phyloP scores from a whole-genome alignment of 2,888 invertebrate species.

The Patella depressa region DNA sequence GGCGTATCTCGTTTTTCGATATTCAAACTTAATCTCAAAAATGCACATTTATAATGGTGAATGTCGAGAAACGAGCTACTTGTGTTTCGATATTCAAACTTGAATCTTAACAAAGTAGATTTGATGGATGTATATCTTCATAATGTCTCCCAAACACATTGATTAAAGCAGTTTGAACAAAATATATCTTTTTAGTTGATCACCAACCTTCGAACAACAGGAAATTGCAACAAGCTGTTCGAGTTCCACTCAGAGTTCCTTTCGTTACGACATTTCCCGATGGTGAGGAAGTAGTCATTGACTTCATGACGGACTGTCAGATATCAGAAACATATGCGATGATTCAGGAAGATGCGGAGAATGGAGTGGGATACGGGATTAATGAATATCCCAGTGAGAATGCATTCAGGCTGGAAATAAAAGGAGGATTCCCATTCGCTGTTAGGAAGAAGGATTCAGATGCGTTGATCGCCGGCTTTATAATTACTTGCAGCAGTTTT shows the following conservation, averaged over 20 bases:
- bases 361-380: slow-evolving; percentile 43
- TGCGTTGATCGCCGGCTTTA: slow-evolving; percentile 42
- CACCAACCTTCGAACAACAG: background rate
- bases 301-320: slow-evolving; percentile 40
- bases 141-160: no score
- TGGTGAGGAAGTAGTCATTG: slow-evolving; percentile 38
- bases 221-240: background rate
- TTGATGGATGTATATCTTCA: no score
- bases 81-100: no score
- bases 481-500: slow-evolving; percentile 42
- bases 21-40: no score
- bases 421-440: slow-evolving; percentile 35
- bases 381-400: slow-evolving; percentile 45
- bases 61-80: no score
- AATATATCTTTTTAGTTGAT: background rate
- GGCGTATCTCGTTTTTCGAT: no score
- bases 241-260: slow-evolving; percentile 3
- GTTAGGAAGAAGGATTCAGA: slow-evolving; percentile 32
- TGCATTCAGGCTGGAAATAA: slow-evolving; percentile 43
- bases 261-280: slow-evolving; percentile 36
- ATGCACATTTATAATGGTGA: no score
- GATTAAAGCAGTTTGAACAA: no score
- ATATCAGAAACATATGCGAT: slow-evolving; percentile 41
- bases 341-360: slow-evolving; percentile 36
- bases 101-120: no score